Percentiles rank a stretch among this genome's conserved stretches.
These are phyloP conservation scores for Holacanthella duospinosa DNA, from an alignment of 2,888 invertebrate genomes.

Conservation along the genomic window DNA sequence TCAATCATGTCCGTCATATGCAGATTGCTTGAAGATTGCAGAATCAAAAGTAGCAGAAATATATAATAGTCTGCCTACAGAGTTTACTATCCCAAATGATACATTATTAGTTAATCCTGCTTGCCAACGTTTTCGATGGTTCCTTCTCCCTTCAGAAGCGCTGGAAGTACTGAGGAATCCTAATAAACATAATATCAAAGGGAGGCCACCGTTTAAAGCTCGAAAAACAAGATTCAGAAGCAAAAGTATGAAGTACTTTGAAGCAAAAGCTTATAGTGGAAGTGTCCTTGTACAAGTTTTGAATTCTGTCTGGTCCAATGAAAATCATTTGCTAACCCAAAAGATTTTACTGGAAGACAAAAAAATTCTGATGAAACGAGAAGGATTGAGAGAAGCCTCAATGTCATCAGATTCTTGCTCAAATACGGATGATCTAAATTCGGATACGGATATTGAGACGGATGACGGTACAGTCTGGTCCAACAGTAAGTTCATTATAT, in stretches of 20 bases:
- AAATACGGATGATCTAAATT: too few relatives aligned
- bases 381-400: too few relatives aligned
- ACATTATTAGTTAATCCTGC: too few relatives aligned
- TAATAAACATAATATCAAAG: not conserved
- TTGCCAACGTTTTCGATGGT: conserved; percentile 15
- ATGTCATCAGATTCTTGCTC: too few relatives aligned
- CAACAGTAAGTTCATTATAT: too few relatives aligned
- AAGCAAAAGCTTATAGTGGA: not conserved
- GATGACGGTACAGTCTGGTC: too few relatives aligned
- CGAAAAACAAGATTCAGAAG: not conserved
- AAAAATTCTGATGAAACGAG: too few relatives aligned
- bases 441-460: too few relatives aligned
- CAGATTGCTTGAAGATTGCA: not conserved
- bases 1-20: not conserved
- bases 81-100: too few relatives aligned
- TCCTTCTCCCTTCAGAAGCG: conserved; percentile 13
- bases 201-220: not conserved
- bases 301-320: not conserved
- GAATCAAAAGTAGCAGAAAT: not conserved
- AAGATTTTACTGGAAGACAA: not conserved
- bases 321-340: not conserved
- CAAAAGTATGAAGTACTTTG: not conserved
- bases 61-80: too few relatives aligned
- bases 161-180: not conserved
- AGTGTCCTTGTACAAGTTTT: not conserved